phyloP scores from a whole-genome alignment of 2,797 vertebrate genomes.

The Cuculus canorus region DNA sequence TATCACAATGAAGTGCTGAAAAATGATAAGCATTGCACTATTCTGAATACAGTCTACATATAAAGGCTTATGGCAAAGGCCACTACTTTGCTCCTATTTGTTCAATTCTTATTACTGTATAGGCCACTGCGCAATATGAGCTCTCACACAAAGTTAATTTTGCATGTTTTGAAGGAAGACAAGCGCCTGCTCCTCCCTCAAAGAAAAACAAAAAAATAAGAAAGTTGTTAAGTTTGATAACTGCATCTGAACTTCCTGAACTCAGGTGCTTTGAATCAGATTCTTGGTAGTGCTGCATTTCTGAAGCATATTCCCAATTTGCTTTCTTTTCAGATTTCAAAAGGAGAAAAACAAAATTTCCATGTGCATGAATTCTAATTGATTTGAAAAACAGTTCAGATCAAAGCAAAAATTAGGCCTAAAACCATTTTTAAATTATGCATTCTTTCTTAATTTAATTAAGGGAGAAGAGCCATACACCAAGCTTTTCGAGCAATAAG shows the following conservation, averaged over 20 bases:
- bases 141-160: not conserved
- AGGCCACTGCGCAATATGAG: not conserved
- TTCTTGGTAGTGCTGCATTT: not conserved
- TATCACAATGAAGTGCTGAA: not conserved
- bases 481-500: not conserved
- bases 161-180: not conserved
- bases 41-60: not conserved
- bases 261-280: not conserved
- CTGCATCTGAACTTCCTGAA: not conserved
- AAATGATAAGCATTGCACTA: not conserved
- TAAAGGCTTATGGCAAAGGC: not conserved
- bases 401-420: conserved; percentile 3
- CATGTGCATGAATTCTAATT: not conserved
- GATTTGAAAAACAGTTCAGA: not conserved
- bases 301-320: not conserved
- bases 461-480: not conserved
- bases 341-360: not conserved
- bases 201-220: not conserved
- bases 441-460: conserved; percentile 6
- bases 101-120: not conserved
- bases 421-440: not conserved
- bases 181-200: not conserved
- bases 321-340: not conserved
- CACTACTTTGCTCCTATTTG: not conserved
- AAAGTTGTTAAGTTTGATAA: not conserved